phyloP scores from a whole-genome alignment of 35 echinoderm and acorn worm species.

The Ophioderma brevispina region DNA sequence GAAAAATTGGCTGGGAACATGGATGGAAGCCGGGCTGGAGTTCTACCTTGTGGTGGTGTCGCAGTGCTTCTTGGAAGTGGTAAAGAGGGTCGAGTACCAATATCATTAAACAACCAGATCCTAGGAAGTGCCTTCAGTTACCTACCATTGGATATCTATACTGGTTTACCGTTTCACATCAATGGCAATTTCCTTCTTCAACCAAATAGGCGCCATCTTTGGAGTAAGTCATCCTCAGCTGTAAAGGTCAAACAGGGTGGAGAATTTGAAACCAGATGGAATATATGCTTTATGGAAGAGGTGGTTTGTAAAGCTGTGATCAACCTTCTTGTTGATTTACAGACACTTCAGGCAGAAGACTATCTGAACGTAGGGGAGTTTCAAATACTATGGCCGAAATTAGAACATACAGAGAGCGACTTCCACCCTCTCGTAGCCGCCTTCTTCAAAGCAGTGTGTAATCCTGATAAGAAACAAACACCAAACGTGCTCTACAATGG shows the following conservation, averaged over 20 bases:
- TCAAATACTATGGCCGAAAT: conserved; percentile 51
- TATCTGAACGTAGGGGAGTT: conserved; percentile 13
- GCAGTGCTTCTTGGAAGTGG: conserved; percentile 22
- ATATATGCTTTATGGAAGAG: conserved; percentile 31
- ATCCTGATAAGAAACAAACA: too few relatives aligned
- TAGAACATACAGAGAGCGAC: not conserved
- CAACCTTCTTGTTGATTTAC: conserved; percentile 34
- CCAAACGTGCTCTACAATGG: conserved; percentile 1
- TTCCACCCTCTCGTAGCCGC: conserved; percentile 13
- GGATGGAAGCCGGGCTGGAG: not conserved
- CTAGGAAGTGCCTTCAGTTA: conserved; percentile 38
- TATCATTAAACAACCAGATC: not conserved
- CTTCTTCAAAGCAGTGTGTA: conserved; percentile 33
- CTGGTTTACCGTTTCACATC: conserved; percentile 57
- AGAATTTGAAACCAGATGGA: conserved; percentile 43
- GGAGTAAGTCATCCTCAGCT: conserved; percentile 17
- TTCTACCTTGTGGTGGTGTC: conserved; percentile 76
- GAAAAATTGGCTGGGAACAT: not conserved
- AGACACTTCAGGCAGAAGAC: not conserved
- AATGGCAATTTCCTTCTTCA: conserved; percentile 59
- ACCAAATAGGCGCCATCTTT: conserved; percentile 43
- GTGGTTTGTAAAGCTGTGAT: conserved; percentile 47
- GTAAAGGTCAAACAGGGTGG: not conserved
- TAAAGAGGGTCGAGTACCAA: not conserved
- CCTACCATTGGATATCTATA: conserved; percentile 8